A percentile compares a stretch with the other conserved stretches of the same genome.
phyloP scores from a whole-genome alignment of 2,113 vertebrate genomes.

The Lagopus muta region DNA sequence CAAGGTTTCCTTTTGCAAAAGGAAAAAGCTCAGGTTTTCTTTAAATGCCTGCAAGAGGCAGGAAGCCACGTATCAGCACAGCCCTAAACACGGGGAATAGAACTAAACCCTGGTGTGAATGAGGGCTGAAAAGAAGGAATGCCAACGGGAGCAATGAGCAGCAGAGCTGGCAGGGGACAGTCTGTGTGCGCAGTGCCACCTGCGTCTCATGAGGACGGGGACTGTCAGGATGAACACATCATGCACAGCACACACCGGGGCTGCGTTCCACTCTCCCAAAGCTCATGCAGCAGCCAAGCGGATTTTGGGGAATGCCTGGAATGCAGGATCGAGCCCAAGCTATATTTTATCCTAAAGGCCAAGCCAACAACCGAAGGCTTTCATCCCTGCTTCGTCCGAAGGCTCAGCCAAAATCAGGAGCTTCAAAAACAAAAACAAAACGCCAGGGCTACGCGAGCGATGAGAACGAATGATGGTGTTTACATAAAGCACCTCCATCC shows the following conservation, averaged over 20 bases:
- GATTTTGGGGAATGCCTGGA: slow-evolving; percentile 56
- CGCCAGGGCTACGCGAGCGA: neutral
- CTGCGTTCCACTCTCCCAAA: slow-evolving; percentile 46
- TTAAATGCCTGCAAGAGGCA: neutral
- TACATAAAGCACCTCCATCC: neutral
- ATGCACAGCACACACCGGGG: neutral
- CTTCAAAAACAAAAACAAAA: slow-evolving; percentile 12
- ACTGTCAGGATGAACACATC: neutral
- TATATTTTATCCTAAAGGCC: slow-evolving; percentile 43
- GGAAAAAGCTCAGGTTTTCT: neutral
- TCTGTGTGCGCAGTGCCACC: too few species aligned
- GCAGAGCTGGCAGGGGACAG: too few species aligned
- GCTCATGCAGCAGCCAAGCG: slow-evolving; percentile 33
- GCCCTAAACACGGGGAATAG: neutral
- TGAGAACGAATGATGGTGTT: neutral
- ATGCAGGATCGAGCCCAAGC: slow-evolving; percentile 25
- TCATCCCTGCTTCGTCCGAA: neutral
- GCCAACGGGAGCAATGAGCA: too few species aligned
- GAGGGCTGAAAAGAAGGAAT: neutral
- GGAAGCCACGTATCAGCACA: neutral
- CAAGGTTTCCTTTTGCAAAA: neutral
- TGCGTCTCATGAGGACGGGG: neutral
- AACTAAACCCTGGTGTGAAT: neutral
- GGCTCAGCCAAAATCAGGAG: slow-evolving; percentile 7
- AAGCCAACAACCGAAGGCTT: slow-evolving; percentile 15